Conservation (phyloP, 2,113 vertebrate genomes). For the Peromyscus leucopus region DNA sequence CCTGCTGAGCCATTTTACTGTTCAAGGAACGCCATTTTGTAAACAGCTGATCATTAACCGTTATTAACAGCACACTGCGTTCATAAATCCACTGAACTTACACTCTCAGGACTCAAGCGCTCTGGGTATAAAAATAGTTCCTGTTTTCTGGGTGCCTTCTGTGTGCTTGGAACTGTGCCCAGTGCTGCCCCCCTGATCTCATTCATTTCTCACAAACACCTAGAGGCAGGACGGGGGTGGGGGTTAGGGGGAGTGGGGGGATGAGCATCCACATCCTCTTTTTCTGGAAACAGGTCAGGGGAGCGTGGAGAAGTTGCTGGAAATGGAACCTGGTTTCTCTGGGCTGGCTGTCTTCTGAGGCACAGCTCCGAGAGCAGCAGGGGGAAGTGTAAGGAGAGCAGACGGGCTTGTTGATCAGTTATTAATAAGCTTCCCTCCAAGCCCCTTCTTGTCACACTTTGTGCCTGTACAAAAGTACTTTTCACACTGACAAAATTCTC, state of each 20-base stretch:
- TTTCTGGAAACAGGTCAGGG: background rate
- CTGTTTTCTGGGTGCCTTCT: background rate
- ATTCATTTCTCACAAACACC: background rate
- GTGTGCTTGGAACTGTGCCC: background rate
- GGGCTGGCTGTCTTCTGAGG: background rate
- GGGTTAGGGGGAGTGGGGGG: background rate
- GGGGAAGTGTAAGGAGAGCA: background rate
- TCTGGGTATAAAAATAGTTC: background rate
- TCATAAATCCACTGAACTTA: background rate
- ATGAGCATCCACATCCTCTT: background rate
- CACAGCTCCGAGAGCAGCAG: background rate
- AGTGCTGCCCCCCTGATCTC: background rate
- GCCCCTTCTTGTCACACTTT: background rate
- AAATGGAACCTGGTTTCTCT: background rate
- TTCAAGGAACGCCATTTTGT: background rate
- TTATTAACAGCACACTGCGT: background rate
- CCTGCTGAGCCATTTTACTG: background rate
- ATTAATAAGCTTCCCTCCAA: background rate
- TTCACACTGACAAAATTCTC: background rate
- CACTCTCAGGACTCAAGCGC: background rate
- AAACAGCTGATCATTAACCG: background rate
- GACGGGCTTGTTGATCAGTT: background rate
- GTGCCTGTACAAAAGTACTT: background rate
- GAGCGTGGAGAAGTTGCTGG: background rate
- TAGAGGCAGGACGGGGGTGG: background rate